Conservation (phyloP, 2,888 invertebrate species). For the Acanthococcus lagerstroemiae region DNA sequence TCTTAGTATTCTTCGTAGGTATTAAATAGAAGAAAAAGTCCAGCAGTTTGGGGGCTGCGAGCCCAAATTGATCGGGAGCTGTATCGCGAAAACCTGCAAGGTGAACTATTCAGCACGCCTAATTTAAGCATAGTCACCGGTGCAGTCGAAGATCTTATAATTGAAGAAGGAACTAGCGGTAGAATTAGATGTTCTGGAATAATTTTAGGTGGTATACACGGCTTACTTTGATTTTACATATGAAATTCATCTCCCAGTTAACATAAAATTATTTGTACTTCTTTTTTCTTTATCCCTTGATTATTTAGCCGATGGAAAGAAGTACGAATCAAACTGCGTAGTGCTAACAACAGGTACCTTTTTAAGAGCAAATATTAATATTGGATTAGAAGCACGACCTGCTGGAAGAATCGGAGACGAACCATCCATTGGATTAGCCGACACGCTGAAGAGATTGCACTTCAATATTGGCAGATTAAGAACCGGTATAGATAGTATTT, state of each 20-base stretch:
- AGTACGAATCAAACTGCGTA: conserved; percentile 53
- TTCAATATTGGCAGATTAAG: conserved; percentile 70
- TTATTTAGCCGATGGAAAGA: conserved; percentile 48
- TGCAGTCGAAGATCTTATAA: conserved; percentile 67
- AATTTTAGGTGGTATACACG: conserved; percentile 43
- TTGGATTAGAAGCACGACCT: conserved; percentile 60
- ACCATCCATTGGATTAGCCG: conserved; percentile 63
- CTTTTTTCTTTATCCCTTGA: neutral
- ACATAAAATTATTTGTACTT: neutral
- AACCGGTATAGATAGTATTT: conserved; percentile 50
- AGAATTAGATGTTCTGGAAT: conserved; percentile 46
- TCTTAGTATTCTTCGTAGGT: conserved; percentile 20
- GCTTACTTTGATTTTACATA: neutral
- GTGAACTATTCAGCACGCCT: conserved; percentile 53
- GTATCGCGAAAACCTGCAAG: conserved; percentile 66
- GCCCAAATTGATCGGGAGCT: conserved; percentile 77
- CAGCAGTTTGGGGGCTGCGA: conserved; percentile 79
- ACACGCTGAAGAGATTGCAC: conserved; percentile 58
- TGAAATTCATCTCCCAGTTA: neutral
- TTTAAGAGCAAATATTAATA: conserved; percentile 71
- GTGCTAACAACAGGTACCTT: conserved; percentile 84
- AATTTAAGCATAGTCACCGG: conserved; percentile 59
- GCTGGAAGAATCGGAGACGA: conserved; percentile 75
- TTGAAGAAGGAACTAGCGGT: conserved; percentile 42
- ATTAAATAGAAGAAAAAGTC: conserved; percentile 51